Conservation (phyloP, 2,888 invertebrate genomes). For the Rosalia funebris region DNA sequence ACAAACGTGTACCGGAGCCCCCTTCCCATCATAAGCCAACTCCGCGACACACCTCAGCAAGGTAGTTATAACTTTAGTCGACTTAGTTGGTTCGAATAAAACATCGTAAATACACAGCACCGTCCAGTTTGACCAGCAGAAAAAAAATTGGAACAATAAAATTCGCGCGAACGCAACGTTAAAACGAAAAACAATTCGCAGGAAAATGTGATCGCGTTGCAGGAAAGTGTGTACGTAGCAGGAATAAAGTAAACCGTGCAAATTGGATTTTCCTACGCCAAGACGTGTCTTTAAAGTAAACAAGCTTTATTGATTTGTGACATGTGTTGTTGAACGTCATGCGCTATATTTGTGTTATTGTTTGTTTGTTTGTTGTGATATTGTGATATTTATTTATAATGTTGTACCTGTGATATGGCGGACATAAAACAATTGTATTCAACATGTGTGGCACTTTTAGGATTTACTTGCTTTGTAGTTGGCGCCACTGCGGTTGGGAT, state of each 20-base stretch:
- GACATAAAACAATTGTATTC: slow-evolving; percentile 74
- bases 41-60: slow-evolving; percentile 53
- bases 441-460: slow-evolving; percentile 74
- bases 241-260: slow-evolving; percentile 33
- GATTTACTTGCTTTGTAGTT: slow-evolving; percentile 82
- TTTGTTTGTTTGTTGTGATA: slow-evolving; percentile 37
- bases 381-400: slow-evolving; percentile 38
- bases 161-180: slow-evolving; percentile 32
- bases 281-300: slow-evolving; percentile 47
- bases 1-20: slow-evolving; percentile 37
- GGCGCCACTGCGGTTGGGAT: slow-evolving; percentile 85
- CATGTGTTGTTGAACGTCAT: slow-evolving; percentile 46
- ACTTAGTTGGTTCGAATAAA: slow-evolving; percentile 51
- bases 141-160: slow-evolving; percentile 36
- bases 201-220: slow-evolving; percentile 41
- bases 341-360: slow-evolving; percentile 39
- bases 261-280: slow-evolving; percentile 34
- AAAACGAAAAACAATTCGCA: slow-evolving; percentile 26
- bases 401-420: slow-evolving; percentile 65
- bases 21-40: slow-evolving; percentile 46
- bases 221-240: slow-evolving; percentile 26
- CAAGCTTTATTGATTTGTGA: slow-evolving; percentile 51
- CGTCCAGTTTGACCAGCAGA: slow-evolving; percentile 23
- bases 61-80: slow-evolving; percentile 49
- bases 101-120: slow-evolving; percentile 41